These are phyloP conservation scores for Trachelus troglodyta DNA, from an alignment of 2,888 invertebrate genomes.

Conservation along the genomic window DNA sequence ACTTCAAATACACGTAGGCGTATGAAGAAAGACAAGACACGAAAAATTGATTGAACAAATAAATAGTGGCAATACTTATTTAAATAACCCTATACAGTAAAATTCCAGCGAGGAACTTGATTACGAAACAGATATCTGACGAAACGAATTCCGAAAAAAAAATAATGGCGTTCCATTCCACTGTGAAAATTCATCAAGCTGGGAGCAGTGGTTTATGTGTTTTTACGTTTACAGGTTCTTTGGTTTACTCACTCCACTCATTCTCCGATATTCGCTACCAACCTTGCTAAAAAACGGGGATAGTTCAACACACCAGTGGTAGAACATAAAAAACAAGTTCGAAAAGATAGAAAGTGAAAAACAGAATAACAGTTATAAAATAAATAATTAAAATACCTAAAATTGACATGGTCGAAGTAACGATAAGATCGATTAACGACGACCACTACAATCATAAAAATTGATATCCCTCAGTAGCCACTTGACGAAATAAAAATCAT, in stretches of 20 bases:
- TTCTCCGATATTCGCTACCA: too few species aligned
- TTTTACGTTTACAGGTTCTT: not conserved
- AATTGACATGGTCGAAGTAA: too few species aligned
- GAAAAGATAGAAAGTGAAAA: too few species aligned
- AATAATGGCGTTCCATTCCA: not conserved
- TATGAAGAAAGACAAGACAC: not conserved
- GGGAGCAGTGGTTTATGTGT: not conserved
- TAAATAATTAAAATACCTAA: too few species aligned
- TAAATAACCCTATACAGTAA: not conserved
- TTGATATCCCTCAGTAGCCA: too few species aligned
- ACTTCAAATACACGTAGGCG: not conserved
- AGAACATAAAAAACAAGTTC: too few species aligned
- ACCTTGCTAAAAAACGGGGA: too few species aligned
- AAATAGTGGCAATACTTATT: not conserved
- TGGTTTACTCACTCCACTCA: not conserved
- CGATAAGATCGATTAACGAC: too few species aligned
- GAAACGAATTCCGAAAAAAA: not conserved
- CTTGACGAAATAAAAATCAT: too few species aligned
- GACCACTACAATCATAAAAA: too few species aligned
- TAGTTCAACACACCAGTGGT: too few species aligned
- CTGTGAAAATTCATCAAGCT: not conserved
- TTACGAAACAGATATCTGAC: not conserved
- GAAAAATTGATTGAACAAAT: not conserved
- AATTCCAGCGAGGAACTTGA: not conserved
- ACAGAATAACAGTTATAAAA: too few species aligned